Base-by-base conservation (phyloP, 2,888 invertebrate species). In the Drosophila putrida region DNA sequence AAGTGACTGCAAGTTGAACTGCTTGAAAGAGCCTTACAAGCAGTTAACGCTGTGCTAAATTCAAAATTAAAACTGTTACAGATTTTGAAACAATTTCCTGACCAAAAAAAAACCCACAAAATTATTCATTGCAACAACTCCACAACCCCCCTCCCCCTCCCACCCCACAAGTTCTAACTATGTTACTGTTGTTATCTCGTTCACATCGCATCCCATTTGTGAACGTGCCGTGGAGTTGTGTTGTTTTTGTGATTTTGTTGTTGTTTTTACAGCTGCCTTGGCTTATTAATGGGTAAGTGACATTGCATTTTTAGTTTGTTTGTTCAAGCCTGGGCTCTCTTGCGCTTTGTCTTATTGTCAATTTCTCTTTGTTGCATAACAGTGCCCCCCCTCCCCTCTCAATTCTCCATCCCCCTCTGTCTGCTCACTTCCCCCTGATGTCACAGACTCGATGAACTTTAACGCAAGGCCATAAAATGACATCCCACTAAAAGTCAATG, bases 281-380 rank as follows among this genome's bases (percentile, higher is more conserved):
- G 51, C 57, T 79, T 71, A 69, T 76, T 70, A 80, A 82, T 88
- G 83, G 70, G 31, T 46, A 66, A 87, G 64, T 82, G 82, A 83
- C 85, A 71, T 72, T 88, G 86, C 90, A 79, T 60, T 76, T 89
- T 31, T 13, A n/a, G n/a, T 61, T n/a, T 31, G 31, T 31, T 33
- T 27, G 36, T 25, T 13, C 39, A 13, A 41, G 36, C 25, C 43
- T 62, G 33, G 25, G 47, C 35, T 58, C 31, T 31, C 31, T 31
- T 31, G 57, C 58, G 59, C 55, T 73, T 85, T 82, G 71, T 76
- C 76, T 88, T 72, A 61, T 68, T 85, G 72, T 82, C 67, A 65
- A 89, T 89, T 83, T 83, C 83, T 79, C 82, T 76, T 79, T 63
- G 68, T 83, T 89, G 63, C 88, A 82, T 89, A 83, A 83, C 70